Conservation (phyloP, 2,888 invertebrate genomes). For the Emmelina monodactyla region DNA sequence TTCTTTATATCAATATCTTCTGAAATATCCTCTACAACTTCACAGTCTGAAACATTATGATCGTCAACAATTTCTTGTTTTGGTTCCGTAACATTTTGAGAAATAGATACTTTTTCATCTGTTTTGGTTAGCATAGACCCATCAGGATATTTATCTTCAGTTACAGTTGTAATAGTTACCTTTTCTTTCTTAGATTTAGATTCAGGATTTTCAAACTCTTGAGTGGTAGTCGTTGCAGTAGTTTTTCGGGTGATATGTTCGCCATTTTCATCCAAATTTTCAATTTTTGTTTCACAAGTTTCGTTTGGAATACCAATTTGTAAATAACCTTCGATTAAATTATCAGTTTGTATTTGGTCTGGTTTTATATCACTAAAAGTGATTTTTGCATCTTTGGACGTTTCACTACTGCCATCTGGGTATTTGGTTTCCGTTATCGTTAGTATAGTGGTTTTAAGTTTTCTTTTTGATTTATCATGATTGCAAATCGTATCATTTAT, state of each 20-base stretch:
- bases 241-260: conserved; percentile 25
- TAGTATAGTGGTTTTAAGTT: conserved; percentile 45
- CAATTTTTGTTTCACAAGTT: conserved; percentile 20
- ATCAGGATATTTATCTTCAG: conserved; percentile 50
- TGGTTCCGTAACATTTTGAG: conserved; percentile 31
- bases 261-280: conserved; percentile 23
- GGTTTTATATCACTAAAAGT: conserved; percentile 27
- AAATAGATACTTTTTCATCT: conserved; percentile 40
- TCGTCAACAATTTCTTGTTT: too few relatives aligned
- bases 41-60: conserved; percentile 26
- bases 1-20: conserved; percentile 47
- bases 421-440: conserved; percentile 42
- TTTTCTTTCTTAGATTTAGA: conserved; percentile 36
- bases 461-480: conserved; percentile 35
- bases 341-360: too few relatives aligned
- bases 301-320: conserved; percentile 21
- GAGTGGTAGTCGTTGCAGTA: conserved; percentile 23
- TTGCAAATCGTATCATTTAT: conserved; percentile 43
- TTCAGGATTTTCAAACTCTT: conserved; percentile 30
- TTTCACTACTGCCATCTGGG: conserved; percentile 44
- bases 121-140: conserved; percentile 44
- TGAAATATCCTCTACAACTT: conserved; percentile 44
- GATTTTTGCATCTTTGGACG: conserved; percentile 47
- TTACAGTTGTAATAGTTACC: conserved; percentile 26
- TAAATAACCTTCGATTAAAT: conserved; percentile 17